phyloP scores from a whole-genome alignment of 2,888 invertebrate species.

The Tineola bisselliella region DNA sequence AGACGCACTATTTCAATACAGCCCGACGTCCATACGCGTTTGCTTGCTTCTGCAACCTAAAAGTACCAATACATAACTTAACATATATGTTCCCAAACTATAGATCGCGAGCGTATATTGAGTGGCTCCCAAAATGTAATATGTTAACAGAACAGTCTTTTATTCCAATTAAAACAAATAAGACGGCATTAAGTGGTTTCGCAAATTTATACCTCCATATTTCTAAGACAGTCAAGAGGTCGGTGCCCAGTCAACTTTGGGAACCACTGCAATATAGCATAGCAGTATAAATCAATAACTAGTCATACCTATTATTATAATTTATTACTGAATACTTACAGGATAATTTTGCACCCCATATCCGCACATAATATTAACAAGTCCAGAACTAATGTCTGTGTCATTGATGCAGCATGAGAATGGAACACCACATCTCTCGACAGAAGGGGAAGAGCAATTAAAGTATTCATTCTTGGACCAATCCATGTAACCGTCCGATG shows the following conservation, averaged over 20 bases:
- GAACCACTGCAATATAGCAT: too few relatives aligned
- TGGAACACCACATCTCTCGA: constrained; percentile 93
- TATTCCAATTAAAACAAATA: too few relatives aligned
- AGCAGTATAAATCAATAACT: too few relatives aligned
- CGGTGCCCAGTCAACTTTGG: too few relatives aligned
- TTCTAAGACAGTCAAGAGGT: too few relatives aligned
- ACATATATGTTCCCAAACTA: too few relatives aligned
- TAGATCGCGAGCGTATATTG: too few relatives aligned
- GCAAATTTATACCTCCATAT: too few relatives aligned
- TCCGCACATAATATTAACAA: constrained; percentile 92
- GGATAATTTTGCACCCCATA: constrained; percentile 87
- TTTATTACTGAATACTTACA: constrained; percentile 49
- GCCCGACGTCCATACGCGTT: constrained; percentile 91
- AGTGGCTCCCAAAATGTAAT: too few relatives aligned
- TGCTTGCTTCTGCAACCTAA: constrained; percentile 85
- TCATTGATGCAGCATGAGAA: constrained; percentile 96
- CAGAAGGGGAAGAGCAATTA: constrained; percentile 91
- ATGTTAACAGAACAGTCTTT: too few relatives aligned
- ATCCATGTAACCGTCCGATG: constrained; percentile 91
- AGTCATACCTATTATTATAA: too few relatives aligned
- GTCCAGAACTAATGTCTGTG: constrained; percentile 86
- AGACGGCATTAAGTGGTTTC: too few relatives aligned
- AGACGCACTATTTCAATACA: constrained; percentile 90
- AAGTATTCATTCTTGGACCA: constrained; percentile 97
- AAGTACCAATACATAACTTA: constrained; percentile 15